Conservation (phyloP, 2,113 vertebrate species). For the Perca flavescens region DNA sequence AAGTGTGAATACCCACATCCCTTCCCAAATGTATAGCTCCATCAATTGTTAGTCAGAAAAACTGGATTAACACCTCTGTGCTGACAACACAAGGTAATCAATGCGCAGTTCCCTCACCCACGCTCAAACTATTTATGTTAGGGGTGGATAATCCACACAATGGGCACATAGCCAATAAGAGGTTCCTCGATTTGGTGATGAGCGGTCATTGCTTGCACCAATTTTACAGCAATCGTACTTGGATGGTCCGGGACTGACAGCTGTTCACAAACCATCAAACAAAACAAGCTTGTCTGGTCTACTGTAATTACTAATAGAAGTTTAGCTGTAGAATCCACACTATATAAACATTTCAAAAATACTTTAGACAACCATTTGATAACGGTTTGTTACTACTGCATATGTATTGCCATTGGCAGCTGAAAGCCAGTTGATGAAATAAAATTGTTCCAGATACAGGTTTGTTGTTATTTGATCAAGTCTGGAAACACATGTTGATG, state of each 20-base stretch:
- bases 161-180: constrained; percentile 23
- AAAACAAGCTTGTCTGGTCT: background rate
- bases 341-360: background rate
- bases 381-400: background rate
- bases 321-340: background rate
- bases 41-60: constrained; percentile 44
- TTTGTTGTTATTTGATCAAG: constrained; percentile 11
- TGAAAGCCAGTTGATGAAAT: background rate
- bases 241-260: background rate
- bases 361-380: background rate
- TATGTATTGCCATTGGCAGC: background rate
- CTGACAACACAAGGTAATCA: constrained; percentile 54
- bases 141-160: constrained; percentile 24
- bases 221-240: background rate
- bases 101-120: constrained; percentile 32
- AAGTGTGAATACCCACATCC: constrained; percentile 14
- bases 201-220: background rate
- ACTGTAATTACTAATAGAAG: background rate
- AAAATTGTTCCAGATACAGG: background rate
- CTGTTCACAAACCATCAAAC: background rate
- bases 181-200: background rate
- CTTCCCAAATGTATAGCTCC: constrained; percentile 27
- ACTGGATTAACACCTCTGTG: constrained; percentile 56
- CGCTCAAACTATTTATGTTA: constrained; percentile 28
- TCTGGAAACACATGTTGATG: constrained; percentile 2